Percentiles rank a stretch among this genome's conserved stretches.
Conservation (phyloP, 2,113 vertebrate species). For the Syrmaticus mikado region DNA sequence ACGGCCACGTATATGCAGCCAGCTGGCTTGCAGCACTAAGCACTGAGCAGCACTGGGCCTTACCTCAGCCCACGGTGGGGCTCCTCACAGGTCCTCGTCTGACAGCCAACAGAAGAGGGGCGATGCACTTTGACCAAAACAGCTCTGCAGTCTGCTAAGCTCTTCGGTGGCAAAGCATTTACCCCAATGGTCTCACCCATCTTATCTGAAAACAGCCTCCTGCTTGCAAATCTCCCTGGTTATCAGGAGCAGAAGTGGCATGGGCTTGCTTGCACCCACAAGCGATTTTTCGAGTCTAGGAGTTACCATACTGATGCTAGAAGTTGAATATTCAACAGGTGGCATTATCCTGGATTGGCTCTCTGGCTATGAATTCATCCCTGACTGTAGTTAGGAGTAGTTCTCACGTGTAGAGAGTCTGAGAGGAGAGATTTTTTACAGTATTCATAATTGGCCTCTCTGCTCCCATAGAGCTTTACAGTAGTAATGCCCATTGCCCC, state of each 20-base stretch:
- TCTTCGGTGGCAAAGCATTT: neutral
- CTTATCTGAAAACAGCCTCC: neutral
- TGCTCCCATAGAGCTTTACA: neutral
- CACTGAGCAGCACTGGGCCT: neutral
- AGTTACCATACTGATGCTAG: neutral
- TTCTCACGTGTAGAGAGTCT: neutral
- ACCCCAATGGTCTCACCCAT: neutral
- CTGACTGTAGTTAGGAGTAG: neutral
- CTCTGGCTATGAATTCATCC: neutral
- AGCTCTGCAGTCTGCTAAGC: neutral
- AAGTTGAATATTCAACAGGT: neutral
- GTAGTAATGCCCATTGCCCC: neutral
- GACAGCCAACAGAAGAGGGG: neutral
- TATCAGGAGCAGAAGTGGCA: neutral
- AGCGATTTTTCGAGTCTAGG: neutral
- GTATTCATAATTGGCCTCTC: neutral
- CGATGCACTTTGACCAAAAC: neutral
- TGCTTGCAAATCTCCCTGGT: neutral
- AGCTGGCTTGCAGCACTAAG: neutral
- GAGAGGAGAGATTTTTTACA: neutral
- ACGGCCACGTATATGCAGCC: neutral
- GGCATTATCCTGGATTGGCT: neutral
- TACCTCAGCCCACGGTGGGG: rapidly evolving
- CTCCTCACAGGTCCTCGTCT: neutral
- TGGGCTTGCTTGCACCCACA: neutral